Conservation (phyloP, 2,797 vertebrate species). For the Micrastur ruficollis region DNA sequence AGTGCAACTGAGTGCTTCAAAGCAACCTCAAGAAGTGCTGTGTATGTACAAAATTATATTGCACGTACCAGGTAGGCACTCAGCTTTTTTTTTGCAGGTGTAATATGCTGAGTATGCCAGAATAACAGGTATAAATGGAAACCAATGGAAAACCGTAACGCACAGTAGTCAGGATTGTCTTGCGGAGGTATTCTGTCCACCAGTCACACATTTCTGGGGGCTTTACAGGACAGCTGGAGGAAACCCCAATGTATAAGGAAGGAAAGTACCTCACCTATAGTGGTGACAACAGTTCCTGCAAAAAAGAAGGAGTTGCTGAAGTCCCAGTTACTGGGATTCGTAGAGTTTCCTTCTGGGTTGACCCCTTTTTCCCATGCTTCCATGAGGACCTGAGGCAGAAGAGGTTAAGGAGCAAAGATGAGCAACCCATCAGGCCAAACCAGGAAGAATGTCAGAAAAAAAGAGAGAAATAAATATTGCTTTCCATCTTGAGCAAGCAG, state of each 20-base stretch:
- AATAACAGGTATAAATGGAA: background rate
- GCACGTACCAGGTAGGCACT: background rate
- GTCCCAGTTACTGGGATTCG: constrained; percentile 94
- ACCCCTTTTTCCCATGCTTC: constrained; percentile 90
- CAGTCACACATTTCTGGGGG: background rate
- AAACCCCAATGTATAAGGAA: background rate
- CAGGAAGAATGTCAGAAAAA: background rate
- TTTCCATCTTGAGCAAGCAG: background rate
- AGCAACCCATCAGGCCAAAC: background rate
- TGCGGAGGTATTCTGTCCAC: background rate
- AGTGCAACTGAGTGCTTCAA: background rate
- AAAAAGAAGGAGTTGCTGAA: constrained; percentile 95
- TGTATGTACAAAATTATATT: background rate
- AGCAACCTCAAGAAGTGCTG: background rate
- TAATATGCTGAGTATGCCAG: background rate
- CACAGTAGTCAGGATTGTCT: background rate
- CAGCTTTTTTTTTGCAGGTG: background rate
- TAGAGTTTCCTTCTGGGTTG: constrained; percentile 90
- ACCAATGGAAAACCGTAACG: background rate
- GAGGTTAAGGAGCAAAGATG: constrained; percentile 5
- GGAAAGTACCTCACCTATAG: constrained; percentile 82
- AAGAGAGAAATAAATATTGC: background rate
- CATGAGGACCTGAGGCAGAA: constrained; percentile 82
- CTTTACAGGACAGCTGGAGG: background rate
- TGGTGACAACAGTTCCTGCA: constrained; percentile 90